Percentiles rank a stretch among this genome's conserved stretches.
phyloP scores from a whole-genome alignment of 2,888 invertebrate species.

The Cordilura impudica region DNA sequence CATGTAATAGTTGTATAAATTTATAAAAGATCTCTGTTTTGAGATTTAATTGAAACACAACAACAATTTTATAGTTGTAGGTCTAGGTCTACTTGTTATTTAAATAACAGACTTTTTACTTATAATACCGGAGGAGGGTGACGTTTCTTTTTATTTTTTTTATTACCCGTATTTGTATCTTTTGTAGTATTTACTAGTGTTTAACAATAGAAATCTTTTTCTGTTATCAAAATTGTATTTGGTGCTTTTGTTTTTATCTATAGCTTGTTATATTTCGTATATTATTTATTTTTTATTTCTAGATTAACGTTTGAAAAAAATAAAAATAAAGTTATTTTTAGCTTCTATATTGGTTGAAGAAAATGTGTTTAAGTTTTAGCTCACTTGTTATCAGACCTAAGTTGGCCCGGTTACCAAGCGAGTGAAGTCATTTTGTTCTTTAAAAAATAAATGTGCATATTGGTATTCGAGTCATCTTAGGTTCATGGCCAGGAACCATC shows the following conservation, averaged over 20 bases:
- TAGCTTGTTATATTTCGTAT: neutral
- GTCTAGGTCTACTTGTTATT: neutral
- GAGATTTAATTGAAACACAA: neutral
- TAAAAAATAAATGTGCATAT: conserved; percentile 36
- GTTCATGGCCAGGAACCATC: conserved; percentile 56
- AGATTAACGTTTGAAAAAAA: neutral
- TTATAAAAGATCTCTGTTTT: neutral
- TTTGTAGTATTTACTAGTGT: neutral
- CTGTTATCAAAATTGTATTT: neutral
- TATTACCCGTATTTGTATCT: neutral
- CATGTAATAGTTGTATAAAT: neutral
- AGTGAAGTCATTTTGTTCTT: conserved; percentile 56
- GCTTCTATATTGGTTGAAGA: neutral
- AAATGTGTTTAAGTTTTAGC: neutral
- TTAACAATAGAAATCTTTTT: neutral
- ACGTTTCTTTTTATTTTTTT: no score
- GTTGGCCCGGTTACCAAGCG: conserved; percentile 64
- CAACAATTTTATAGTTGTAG: neutral
- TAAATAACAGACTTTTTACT: neutral
- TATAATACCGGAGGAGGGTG: no score
- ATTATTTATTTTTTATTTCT: no score
- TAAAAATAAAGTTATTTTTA: neutral
- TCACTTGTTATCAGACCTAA: conserved; percentile 60
- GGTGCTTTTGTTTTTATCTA: neutral
- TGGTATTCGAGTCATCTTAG: conserved; percentile 65